These are phyloP conservation scores for Chaetogeoica ovagalla DNA, from an alignment of 2,888 invertebrate genomes.

Conservation along the genomic window DNA sequence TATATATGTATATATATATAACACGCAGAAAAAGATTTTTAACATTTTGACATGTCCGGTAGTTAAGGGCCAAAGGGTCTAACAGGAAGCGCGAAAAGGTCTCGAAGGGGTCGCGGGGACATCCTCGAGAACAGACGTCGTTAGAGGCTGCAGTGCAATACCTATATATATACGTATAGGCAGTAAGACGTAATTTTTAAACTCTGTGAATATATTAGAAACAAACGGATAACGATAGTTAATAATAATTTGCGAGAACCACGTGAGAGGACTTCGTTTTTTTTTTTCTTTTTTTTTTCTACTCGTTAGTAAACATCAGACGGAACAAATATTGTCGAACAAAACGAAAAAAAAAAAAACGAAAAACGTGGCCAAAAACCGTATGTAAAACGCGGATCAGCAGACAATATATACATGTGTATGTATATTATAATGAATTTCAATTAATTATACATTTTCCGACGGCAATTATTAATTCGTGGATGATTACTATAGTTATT, in stretches of 20 bases:
- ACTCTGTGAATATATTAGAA: constrained; percentile 19
- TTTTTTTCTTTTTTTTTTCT: constrained; percentile 14
- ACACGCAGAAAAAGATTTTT: constrained; percentile 33
- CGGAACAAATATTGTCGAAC: background rate
- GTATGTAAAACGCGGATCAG: background rate
- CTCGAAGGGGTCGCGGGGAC: constrained; percentile 50
- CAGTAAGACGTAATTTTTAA: constrained; percentile 35
- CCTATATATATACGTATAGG: too few species aligned
- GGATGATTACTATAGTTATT: background rate
- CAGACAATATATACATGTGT: too few species aligned
- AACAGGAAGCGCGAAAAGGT: constrained; percentile 52
- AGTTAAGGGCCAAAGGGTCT: constrained; percentile 53
- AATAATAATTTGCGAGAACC: constrained; percentile 44
- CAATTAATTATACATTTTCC: background rate
- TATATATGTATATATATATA: background rate
- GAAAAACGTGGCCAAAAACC: background rate
- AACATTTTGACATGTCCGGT: constrained; percentile 53
- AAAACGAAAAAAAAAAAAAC: background rate
- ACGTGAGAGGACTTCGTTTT: constrained; percentile 4
- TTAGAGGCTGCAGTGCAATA: constrained; percentile 17
- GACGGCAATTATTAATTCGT: background rate
- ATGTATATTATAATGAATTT: too few species aligned
- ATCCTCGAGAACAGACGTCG: constrained; percentile 53
- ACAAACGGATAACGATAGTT: constrained; percentile 46
- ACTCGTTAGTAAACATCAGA: constrained; percentile 29